These are phyloP conservation scores for Crossaster papposus DNA, from an alignment of 53 echinoderm and acorn worm species.

Conservation along the genomic window DNA sequence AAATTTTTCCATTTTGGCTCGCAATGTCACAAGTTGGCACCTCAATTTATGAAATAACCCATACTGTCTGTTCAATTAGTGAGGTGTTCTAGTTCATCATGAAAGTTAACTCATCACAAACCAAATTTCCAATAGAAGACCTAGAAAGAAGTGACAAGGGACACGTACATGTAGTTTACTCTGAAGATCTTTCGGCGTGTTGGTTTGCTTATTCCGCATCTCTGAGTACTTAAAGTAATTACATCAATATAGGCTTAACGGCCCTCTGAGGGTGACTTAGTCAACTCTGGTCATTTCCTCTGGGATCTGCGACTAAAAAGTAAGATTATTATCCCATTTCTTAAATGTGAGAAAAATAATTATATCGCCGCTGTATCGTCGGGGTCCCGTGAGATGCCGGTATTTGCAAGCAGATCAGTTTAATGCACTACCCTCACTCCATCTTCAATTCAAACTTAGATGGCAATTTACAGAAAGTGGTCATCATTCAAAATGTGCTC, in stretches of 20 bases:
- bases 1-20: no score
- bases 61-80: no score
- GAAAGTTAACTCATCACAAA: not conserved
- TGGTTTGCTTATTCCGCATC: not conserved
- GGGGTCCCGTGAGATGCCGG: constrained; percentile 22
- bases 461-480: not conserved
- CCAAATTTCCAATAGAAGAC: not conserved
- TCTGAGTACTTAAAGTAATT: constrained; percentile 1
- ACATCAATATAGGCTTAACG: not conserved
- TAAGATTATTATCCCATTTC: constrained; percentile 28
- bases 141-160: not conserved
- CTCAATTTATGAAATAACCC: no score
- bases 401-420: constrained; percentile 2
- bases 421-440: not conserved
- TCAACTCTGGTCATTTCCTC: constrained; percentile 3
- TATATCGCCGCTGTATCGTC: not conserved
- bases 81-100: no score
- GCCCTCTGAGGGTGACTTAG: not conserved
- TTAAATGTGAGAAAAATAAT: constrained; percentile 33
- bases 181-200: not conserved
- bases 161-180: not conserved
- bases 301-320: not conserved
- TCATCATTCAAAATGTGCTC: not conserved
- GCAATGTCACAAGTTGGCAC: no score
- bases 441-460: not conserved